Percentiles rank a stretch among this genome's conserved stretches.
Evolutionary conservation across 2,888 invertebrate genomes (phyloP).

Genomic region (Lottia scabra): DNA sequence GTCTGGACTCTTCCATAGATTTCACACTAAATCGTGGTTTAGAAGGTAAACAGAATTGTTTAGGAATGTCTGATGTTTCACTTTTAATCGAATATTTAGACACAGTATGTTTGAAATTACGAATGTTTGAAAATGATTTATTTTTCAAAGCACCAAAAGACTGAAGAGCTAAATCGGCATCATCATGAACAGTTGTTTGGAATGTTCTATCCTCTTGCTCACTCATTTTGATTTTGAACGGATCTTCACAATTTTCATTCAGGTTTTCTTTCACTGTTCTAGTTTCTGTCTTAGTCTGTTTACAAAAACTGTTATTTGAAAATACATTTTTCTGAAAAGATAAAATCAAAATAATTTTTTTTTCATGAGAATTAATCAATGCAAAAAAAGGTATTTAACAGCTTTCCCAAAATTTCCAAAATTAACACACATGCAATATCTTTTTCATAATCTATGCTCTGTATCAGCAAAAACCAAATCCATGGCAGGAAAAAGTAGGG

Average conservation of each 20-base stretch:
- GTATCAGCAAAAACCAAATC: no score
- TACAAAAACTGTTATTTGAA: no score
- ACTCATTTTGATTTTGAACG: neutral
- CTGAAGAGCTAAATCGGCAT: neutral
- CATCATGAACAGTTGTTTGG: neutral
- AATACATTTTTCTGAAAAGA: no score
- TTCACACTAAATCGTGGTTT: neutral
- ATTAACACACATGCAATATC: no score
- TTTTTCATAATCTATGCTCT: no score
- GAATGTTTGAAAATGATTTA: neutral
- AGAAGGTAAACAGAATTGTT: neutral
- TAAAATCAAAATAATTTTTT: no score
- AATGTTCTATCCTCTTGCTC: neutral
- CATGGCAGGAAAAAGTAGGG: no score
- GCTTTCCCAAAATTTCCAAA: no score
- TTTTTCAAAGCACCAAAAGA: neutral
- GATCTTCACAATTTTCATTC: neutral
- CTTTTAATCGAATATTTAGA: neutral
- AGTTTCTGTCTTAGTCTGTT: no score
- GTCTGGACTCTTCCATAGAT: neutral
- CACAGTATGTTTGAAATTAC: neutral
- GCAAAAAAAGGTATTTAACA: no score
- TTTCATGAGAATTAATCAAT: no score
- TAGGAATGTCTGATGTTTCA: neutral
- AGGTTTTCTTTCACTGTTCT: neutral